Conservation (phyloP, 2,888 invertebrate genomes). For the Esperia sulphurella region DNA sequence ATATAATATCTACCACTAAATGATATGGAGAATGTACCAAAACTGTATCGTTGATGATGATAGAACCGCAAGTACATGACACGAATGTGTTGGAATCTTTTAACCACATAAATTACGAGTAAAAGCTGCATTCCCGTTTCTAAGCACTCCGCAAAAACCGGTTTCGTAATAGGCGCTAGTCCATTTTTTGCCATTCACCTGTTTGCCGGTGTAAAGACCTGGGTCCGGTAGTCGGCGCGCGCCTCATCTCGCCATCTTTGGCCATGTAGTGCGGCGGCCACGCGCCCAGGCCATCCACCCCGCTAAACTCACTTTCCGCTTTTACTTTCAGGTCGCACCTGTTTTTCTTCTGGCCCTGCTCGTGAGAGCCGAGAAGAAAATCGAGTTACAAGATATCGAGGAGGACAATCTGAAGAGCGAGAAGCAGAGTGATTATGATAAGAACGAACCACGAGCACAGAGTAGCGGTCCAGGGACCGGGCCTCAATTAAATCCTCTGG, state of each 20-base stretch:
- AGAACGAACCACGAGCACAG: conserved; percentile 37
- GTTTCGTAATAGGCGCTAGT: conserved; percentile 62
- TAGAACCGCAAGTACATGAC: conserved; percentile 39
- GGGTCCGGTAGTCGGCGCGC: conserved; percentile 16
- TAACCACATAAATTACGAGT: conserved; percentile 66
- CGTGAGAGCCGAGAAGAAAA: conserved; percentile 78
- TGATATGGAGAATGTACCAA: conserved; percentile 7
- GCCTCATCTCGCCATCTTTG: conserved; percentile 44
- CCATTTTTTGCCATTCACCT: conserved; percentile 72
- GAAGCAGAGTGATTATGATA: conserved; percentile 53
- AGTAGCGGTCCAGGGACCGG: conserved; percentile 17
- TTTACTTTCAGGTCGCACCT: conserved; percentile 67
- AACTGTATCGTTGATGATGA: conserved; percentile 18
- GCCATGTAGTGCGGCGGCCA: conserved; percentile 32
- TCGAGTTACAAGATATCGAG: conserved; percentile 87
- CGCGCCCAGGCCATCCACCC: conserved; percentile 36
- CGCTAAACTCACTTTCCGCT: conserved; percentile 37
- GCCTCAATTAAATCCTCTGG: conserved; percentile 37
- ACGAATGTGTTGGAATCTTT: conserved; percentile 46
- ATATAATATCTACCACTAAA: conserved; percentile 7
- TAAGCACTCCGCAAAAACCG: conserved; percentile 48
- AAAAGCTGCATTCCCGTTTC: conserved; percentile 68
- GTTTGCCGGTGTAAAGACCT: conserved; percentile 31
- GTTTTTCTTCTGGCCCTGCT: conserved; percentile 47
- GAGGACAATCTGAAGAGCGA: conserved; percentile 83